Conservation (phyloP, 2,888 invertebrate species). For the Mythimna impura region DNA sequence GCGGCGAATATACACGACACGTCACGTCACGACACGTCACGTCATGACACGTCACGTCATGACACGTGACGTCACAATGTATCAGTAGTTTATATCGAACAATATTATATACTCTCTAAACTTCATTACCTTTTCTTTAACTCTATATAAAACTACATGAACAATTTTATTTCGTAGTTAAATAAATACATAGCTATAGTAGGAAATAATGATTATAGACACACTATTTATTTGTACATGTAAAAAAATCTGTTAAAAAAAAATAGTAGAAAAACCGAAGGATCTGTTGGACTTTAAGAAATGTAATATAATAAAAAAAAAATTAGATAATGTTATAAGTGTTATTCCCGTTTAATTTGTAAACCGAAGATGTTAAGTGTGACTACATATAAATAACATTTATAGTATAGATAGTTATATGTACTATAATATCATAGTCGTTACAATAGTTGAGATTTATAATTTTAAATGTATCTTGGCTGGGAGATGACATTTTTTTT, state of each 20-base stretch:
- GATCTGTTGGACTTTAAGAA: conserved; percentile 79
- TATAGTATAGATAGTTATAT: conserved; percentile 63
- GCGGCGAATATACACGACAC: conserved; percentile 40
- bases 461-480: conserved; percentile 63
- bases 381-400: conserved; percentile 60
- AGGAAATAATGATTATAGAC: conserved; percentile 77
- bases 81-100: conserved; percentile 55
- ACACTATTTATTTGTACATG: conserved; percentile 84
- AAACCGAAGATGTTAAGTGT: conserved; percentile 75
- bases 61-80: conserved; percentile 39
- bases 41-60: conserved; percentile 3
- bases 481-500: conserved; percentile 57
- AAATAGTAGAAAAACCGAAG: conserved; percentile 75
- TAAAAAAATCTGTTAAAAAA: conserved; percentile 73
- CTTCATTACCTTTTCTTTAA: conserved; percentile 29
- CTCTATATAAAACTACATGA: conserved; percentile 44
- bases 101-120: conserved; percentile 53
- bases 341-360: conserved; percentile 81
- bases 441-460: conserved; percentile 64
- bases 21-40: conserved; percentile 1
- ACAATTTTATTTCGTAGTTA: conserved; percentile 64
- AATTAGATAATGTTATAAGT: conserved; percentile 75
- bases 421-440: conserved; percentile 63
- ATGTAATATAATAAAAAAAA: conserved; percentile 70
- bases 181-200: conserved; percentile 71